phyloP scores from a whole-genome alignment of 2,888 invertebrate species.

The Zonitis immaculata region DNA sequence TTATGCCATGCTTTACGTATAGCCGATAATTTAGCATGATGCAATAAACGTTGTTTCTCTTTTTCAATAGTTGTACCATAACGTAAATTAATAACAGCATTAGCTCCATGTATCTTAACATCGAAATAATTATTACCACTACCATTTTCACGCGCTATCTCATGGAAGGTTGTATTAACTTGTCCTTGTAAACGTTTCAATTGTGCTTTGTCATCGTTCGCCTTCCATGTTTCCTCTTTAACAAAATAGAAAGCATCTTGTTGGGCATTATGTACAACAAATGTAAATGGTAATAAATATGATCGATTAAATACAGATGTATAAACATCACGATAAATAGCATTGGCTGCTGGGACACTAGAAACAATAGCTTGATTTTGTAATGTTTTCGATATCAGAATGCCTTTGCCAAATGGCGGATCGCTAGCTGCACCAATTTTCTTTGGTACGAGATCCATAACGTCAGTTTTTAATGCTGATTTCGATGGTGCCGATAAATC shows the following conservation, averaged over 20 bases:
- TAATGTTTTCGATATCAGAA: conserved; percentile 74
- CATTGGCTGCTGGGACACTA: conserved; percentile 83
- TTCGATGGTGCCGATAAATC: conserved; percentile 73
- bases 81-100: conserved; percentile 88
- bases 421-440: conserved; percentile 80
- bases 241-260: conserved; percentile 93
- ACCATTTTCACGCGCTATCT: conserved; percentile 64
- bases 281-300: conserved; percentile 79
- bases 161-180: conserved; percentile 88
- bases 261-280: conserved; percentile 81
- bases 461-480: conserved; percentile 74
- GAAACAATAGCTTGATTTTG: conserved; percentile 78
- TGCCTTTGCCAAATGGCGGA: conserved; percentile 83
- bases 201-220: conserved; percentile 83
- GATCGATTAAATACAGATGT: conserved; percentile 90
- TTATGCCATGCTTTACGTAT: conserved; percentile 90
- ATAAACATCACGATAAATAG: conserved; percentile 87
- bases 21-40: conserved; percentile 84
- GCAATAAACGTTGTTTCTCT: conserved; percentile 82
- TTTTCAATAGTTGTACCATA: conserved; percentile 90
- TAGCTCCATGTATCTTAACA: conserved; percentile 86
- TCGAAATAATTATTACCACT: conserved; percentile 74
- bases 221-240: conserved; percentile 86
- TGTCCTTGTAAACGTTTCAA: conserved; percentile 84
- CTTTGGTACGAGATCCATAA: conserved; percentile 67